phyloP scores from a whole-genome alignment of 2,797 vertebrate genomes.

The Aldrovandia affinis region DNA sequence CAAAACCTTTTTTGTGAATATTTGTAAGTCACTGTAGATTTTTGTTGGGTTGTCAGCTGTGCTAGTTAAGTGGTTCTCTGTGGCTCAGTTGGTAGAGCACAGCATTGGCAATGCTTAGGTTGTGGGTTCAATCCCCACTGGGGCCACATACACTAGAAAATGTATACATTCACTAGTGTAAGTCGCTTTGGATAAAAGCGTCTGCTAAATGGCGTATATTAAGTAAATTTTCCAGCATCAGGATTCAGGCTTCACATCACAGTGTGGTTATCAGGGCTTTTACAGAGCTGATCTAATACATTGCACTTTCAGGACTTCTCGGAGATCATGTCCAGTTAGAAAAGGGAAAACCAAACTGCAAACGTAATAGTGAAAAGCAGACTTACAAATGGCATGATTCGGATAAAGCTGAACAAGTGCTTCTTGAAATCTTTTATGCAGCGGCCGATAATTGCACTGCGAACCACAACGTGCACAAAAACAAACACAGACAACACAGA shows the following conservation, averaged over 20 bases:
- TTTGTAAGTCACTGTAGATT: background rate
- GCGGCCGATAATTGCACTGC: conserved; percentile 97
- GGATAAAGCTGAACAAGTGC: conserved; percentile 94
- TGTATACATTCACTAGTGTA: too few species aligned
- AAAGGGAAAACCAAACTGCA: conserved; percentile 4
- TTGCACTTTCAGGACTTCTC: too few species aligned
- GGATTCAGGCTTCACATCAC: background rate
- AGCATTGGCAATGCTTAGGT: too few species aligned
- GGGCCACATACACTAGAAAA: too few species aligned
- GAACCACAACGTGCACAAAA: conserved; percentile 81
- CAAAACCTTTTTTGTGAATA: background rate
- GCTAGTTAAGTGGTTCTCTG: too few species aligned
- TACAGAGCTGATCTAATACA: background rate
- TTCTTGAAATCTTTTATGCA: conserved; percentile 94
- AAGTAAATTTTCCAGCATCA: background rate
- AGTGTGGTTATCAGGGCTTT: background rate
- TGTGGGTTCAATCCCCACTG: too few species aligned
- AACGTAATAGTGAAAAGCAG: conserved; percentile 34
- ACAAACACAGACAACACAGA: conserved; percentile 64
- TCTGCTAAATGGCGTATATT: too few species aligned
- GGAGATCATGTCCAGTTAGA: background rate
- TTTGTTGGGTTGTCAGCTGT: too few species aligned
- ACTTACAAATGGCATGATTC: conserved; percentile 97
- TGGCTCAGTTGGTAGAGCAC: too few species aligned
- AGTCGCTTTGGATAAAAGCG: too few species aligned